Evolutionary conservation across 2,113 vertebrate species (phyloP), one percentile per base, ranked within the genome.

Genomic region (Oceanites oceanicus): DNA sequence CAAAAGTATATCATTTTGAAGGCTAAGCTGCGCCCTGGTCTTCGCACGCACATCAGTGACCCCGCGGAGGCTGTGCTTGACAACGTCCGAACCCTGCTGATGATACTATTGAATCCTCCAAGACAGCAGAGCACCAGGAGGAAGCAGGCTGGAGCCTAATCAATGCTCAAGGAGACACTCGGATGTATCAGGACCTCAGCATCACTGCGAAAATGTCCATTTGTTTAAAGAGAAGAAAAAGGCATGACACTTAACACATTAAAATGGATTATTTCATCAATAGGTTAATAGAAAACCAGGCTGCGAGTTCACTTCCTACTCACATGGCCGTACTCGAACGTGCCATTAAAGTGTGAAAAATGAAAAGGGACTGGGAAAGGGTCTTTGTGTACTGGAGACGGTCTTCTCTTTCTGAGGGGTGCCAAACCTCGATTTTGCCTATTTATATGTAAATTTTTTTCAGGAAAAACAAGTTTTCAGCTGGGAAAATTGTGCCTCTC

Each of bases 401-500:
- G 8, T 75, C 83, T 94, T 59, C 72, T 68, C 27, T 90, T 88
- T 32, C 93, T 38, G 18, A 66, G 88, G 79, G 73, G 53, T 73
- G 77, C 91, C 84, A 87, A 55, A 86, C 77, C 92, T 89, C 2
- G 1, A 6, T 42, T 72, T 94, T 96, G 73, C 95, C 96, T 98
- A 98, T 98, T 97, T 98, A 98, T 98, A 98, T 98, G 98, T 94
- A 98, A 98, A 98, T 98, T 92, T 44, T 96, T 68, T 42, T 25
- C 76, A 72, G 78, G 61, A 15, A 77, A 92, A 97, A 92, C 85
- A 90, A 87, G 86, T 76, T 96, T 82, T 73, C 56, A 36, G 26
- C 87, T 17, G 36, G 58, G 58, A 63, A 45, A 66, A 84, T 75
- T 44, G 71, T 61, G 40, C 36, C 13, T 75, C 56, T 44, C 8